Evolutionary conservation across 37 sponge, comb jelly and placozoan genomes (phyloP).

Genomic region (Trichoplax adhaerens): DNA sequence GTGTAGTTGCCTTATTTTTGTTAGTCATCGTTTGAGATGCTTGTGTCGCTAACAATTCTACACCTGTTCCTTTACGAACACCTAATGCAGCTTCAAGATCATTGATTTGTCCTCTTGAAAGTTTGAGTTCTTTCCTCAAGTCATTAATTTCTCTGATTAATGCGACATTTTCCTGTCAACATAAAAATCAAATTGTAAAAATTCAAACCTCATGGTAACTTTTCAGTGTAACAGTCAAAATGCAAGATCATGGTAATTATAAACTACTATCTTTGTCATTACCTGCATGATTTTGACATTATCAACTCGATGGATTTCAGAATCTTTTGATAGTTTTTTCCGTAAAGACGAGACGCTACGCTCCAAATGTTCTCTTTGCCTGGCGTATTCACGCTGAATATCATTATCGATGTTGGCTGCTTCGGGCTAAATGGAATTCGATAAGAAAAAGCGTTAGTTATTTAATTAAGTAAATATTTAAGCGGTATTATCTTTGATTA

Average conservation of each 20-base stretch:
- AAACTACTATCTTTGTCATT: neutral
- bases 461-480: too few species aligned
- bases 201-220: neutral
- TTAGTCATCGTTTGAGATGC: too few species aligned
- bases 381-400: slow-evolving; percentile 73
- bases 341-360: slow-evolving; percentile 79
- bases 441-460: too few species aligned
- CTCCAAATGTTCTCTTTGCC: slow-evolving; percentile 88
- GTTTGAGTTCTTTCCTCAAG: slow-evolving; percentile 72
- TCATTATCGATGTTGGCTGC: slow-evolving; percentile 44
- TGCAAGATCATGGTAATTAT: neutral
- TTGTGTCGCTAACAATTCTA: neutral
- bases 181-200: neutral
- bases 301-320: slow-evolving; percentile 75
- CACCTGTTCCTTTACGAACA: neutral
- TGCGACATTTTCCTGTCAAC: slow-evolving; percentile 78
- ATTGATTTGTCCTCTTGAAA: slow-evolving; percentile 46
- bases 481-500: too few species aligned
- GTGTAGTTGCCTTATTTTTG: too few species aligned
- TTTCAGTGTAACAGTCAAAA: neutral
- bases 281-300: slow-evolving; percentile 92
- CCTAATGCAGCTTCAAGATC: slow-evolving; percentile 34
- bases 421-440: neutral
- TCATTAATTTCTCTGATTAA: slow-evolving; percentile 93
- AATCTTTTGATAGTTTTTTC: slow-evolving; percentile 87